Evolutionary conservation across 2,888 invertebrate species (phyloP), one percentile per base, ranked within the genome.

Genomic region (Lasioglossum zephyrum): DNA sequence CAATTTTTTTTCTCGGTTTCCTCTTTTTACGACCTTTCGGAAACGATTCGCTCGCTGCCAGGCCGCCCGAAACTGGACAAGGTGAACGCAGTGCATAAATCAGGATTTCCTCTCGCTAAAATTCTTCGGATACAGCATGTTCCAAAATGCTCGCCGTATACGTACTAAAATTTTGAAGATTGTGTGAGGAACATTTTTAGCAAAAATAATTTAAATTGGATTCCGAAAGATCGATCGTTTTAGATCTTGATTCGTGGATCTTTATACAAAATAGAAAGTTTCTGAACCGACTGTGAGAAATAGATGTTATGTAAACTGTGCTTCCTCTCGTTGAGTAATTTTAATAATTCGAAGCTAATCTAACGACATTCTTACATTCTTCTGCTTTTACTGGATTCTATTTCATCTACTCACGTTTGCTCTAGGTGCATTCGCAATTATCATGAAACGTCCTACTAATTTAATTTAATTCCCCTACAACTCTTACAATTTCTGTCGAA

Each of bases 21-120:
- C 41, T 74, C 74, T 60, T 69, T 77, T 78, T 75, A 36, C 53
- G 60, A 83, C 77, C 85, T 85, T 79, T 85, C 44, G 39, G 69
- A 70, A 75, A 63, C 39, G 47, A 69, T 44, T 73, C 66, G 75
- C 63, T 78, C 75, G 75, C 53, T 72, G 47, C 8, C 44, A n/a
- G 63, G 16, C 47, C 66, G 57, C 22, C 53, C 22, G 9, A 77
- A 73, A 39, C 11, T 47, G 60, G 22, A 70, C 82, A 82, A 84
- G 77, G 77, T 84, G 73, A 82, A 60, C 82, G n/a, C 57, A 39
- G 49, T 31, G 49, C 63, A 69, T 77, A 70, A 77, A 77, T 81
- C 76, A 77, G 69, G 69, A 82, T 73, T 77, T 77, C 77, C 73
- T 82, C 77, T 53, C 53, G 31, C 47, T 16, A 16, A 63, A 63